Conservation (phyloP, 2,888 invertebrate genomes). For the Harpagoxenus sublaevis region DNA sequence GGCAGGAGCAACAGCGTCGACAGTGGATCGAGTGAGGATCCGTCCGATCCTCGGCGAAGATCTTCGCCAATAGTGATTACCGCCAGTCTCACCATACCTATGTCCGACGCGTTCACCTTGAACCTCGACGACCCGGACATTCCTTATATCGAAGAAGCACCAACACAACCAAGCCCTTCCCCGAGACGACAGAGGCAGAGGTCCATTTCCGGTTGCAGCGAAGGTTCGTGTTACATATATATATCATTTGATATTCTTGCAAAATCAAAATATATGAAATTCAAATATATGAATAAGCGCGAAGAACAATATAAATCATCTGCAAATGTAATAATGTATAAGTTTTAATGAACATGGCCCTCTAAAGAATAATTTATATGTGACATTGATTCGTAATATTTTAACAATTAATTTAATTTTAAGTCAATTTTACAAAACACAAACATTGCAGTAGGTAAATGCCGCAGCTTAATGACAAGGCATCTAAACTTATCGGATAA, state of each 20-base stretch:
- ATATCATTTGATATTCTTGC: background rate
- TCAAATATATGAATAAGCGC: too few species aligned
- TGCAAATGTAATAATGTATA: background rate
- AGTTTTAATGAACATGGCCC: background rate
- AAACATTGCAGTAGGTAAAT: too few species aligned
- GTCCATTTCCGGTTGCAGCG: constrained; percentile 83
- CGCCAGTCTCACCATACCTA: constrained; percentile 93
- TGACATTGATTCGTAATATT: background rate
- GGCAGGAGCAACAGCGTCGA: constrained; percentile 87
- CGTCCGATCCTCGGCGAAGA: constrained; percentile 87
- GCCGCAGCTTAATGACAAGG: too few species aligned
- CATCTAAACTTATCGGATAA: too few species aligned
- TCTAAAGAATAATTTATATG: background rate
- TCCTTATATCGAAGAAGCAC: constrained; percentile 90
- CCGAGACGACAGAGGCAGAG: constrained; percentile 87
- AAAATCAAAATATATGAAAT: background rate
- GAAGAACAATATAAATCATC: background rate
- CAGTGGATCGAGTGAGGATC: constrained; percentile 85
- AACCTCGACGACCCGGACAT: constrained; percentile 89
- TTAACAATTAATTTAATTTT: background rate
- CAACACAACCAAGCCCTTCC: constrained; percentile 85
- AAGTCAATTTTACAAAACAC: background rate
- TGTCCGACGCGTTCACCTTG: constrained; percentile 87
- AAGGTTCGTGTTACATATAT: constrained; percentile 74
- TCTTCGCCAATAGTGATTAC: constrained; percentile 90